Conservation (phyloP, 2,888 invertebrate species). For the Erynnis tages region DNA sequence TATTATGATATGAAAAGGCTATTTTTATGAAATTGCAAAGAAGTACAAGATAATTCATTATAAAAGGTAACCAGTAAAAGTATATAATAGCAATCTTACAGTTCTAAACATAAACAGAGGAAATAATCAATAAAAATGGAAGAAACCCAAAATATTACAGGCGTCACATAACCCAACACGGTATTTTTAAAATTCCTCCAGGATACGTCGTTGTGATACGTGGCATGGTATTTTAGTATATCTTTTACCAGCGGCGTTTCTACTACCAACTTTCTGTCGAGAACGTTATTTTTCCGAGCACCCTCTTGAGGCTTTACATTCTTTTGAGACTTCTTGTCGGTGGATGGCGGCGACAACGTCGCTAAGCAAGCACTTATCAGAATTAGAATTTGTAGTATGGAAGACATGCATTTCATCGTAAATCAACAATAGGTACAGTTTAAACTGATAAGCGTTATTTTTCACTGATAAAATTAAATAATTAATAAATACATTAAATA, state of each 20-base stretch:
- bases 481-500: too few species aligned
- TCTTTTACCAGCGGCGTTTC: constrained; percentile 86
- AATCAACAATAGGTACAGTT: background rate
- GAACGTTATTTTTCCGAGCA: constrained; percentile 83
- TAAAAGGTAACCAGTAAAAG: too few species aligned
- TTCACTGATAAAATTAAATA: too few species aligned
- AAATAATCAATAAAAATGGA: constrained; percentile 1
- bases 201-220: constrained; percentile 87
- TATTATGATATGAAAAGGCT: too few species aligned
- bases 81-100: too few species aligned
- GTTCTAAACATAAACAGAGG: too few species aligned
- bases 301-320: constrained; percentile 78
- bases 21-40: too few species aligned
- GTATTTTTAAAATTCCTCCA: constrained; percentile 85
- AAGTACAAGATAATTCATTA: too few species aligned
- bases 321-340: constrained; percentile 71
- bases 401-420: constrained; percentile 63
- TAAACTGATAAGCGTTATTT: too few species aligned
- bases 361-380: constrained; percentile 64
- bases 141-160: constrained; percentile 69
- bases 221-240: constrained; percentile 88
- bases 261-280: constrained; percentile 86
- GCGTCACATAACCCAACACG: constrained; percentile 95
- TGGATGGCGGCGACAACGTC: constrained; percentile 70
- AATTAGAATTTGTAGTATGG: constrained; percentile 56